Percentiles rank a stretch among this genome's conserved stretches.
phyloP scores from a whole-genome alignment of 2,888 invertebrate species.

The Tortrix viridana region DNA sequence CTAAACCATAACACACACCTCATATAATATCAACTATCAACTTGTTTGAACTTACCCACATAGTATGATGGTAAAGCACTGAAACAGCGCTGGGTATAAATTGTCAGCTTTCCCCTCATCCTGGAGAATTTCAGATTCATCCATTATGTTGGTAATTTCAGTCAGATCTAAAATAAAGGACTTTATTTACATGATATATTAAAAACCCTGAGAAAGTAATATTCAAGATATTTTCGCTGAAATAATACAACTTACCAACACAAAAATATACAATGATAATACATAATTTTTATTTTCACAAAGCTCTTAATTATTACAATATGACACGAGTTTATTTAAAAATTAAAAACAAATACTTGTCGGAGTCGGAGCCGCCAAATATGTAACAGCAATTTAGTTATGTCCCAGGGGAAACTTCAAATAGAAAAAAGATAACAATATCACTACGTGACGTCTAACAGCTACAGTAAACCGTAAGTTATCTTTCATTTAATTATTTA shows the following conservation, averaged over 20 bases:
- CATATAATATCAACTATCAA: neutral
- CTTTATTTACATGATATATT: no score
- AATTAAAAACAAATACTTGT: no score
- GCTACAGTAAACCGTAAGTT: neutral
- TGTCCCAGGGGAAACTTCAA: neutral
- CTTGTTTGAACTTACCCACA: conserved; percentile 88
- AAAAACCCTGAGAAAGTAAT: no score
- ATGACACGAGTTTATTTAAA: no score
- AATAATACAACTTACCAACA: neutral
- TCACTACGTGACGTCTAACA: conserved; percentile 11
- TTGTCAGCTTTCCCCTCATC: conserved; percentile 86
- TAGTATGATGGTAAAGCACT: conserved; percentile 95
- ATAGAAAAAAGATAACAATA: neutral
- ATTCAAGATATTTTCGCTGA: no score
- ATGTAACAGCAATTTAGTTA: neutral
- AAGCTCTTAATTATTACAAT: no score
- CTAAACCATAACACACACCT: neutral
- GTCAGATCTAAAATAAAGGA: conserved; percentile 14
- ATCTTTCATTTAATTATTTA: conserved; percentile 8
- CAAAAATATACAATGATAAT: neutral
- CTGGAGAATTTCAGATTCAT: conserved; percentile 42
- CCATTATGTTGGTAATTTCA: conserved; percentile 48
- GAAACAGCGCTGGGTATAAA: conserved; percentile 94
- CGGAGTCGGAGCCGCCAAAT: neutral
- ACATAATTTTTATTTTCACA: no score